Evolutionary conservation across 2,888 invertebrate species (phyloP), one percentile per base, ranked within the genome.

Genomic region (Drosophila emarginata): DNA sequence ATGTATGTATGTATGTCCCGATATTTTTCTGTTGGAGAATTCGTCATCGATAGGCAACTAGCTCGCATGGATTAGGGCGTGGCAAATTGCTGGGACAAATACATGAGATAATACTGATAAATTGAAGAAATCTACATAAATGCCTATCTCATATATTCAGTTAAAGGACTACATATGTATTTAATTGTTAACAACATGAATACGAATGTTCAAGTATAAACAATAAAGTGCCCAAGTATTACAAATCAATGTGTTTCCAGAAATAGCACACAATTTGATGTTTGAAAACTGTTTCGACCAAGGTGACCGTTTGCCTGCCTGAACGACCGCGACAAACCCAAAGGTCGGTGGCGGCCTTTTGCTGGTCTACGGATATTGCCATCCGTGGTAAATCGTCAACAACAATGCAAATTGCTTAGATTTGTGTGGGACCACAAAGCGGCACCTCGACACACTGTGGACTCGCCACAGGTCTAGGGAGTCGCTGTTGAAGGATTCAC

Each of bases 401-500:
- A 67, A 78, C 80, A 78, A 78, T 73, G 76, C 79, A 83, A 83
- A 83, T 83, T 86, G 82, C 87, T 86, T 74, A 79, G 84, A 86
- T 80, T 86, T 80, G 80, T 61, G 79, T 77, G 74, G 79, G 79
- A 86, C 84, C 87, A 77, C 81, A 85, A 81, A 71, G 58, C 66
- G 63, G 50, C 45, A 28, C 11, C 52, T 50, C 36, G 15, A 72
- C 70, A 64, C 63, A 4, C 23, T 23, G 4, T 23, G 4, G 23
- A 23, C 23, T 23, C 23, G 23, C 4, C 4, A 26, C 6, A 26
- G 26, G 4, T 5, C 4, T 32, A 9, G 32, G 4, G 32, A 32
- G 2, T 56, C 21, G 78, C 69, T 70, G 79, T 84, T 91, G 91
- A 91, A 90, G 91, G 90, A 90, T 90, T 90, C 91, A 81, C 90